Evolutionary conservation across 2,888 invertebrate genomes (phyloP).

Genomic region (Cantharis flavilabris): DNA sequence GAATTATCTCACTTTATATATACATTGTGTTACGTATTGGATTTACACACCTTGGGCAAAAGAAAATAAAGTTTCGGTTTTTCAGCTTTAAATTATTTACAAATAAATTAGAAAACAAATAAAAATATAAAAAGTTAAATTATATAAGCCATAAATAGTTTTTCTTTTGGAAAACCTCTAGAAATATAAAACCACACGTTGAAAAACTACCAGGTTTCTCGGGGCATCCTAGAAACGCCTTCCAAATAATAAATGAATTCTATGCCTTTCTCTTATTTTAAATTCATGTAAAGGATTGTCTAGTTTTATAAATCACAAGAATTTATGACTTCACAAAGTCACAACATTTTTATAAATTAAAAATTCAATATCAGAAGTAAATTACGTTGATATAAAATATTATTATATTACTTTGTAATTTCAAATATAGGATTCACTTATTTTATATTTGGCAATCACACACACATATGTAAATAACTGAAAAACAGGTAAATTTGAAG

Average conservation of each 20-base stretch:
- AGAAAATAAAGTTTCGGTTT: not conserved
- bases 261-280: not conserved
- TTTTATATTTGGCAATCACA: not conserved
- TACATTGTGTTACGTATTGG: not conserved
- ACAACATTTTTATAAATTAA: not conserved
- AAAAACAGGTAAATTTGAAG: not conserved
- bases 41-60: not conserved
- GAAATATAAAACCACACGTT: not conserved
- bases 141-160: not conserved
- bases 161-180: not conserved
- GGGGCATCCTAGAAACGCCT: not conserved
- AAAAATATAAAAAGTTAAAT: not conserved
- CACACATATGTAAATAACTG: not conserved
- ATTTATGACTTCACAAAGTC: not conserved
- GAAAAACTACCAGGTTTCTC: not conserved
- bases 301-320: not conserved
- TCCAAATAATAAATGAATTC: not conserved
- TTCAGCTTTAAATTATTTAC: not conserved
- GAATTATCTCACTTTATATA: not conserved
- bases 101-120: not conserved
- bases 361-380: not conserved
- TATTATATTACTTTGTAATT: not conserved
- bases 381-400: not conserved
- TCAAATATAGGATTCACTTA: not conserved
- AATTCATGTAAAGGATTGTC: not conserved